phyloP scores from a whole-genome alignment of 1,140 invertebrate genomes.

The Leptinotarsa undecemlineata region DNA sequence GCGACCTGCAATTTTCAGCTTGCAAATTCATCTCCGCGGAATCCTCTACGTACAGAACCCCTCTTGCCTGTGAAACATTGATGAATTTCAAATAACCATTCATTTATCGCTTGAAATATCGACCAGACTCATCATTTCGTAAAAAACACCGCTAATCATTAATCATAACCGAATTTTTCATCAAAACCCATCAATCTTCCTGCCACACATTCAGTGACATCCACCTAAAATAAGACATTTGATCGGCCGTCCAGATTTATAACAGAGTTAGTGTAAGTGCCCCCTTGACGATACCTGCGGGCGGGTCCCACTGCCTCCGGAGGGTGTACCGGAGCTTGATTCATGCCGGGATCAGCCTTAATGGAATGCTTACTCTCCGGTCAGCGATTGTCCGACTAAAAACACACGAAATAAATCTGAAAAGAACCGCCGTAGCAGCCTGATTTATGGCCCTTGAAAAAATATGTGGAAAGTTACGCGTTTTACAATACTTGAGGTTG shows the following conservation, averaged over 20 bases:
- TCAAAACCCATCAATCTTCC: background rate
- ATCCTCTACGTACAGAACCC: no score
- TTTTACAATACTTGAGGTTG: conserved; percentile 30
- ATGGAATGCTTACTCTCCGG: conserved; percentile 51
- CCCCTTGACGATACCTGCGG: conserved; percentile 50
- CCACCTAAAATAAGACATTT: conserved; percentile 39
- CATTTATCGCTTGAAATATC: no score
- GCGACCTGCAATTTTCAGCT: no score
- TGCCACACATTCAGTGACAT: conserved; percentile 13
- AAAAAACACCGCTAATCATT: no score
- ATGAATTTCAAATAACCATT: no score
- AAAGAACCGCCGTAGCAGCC: conserved; percentile 31
- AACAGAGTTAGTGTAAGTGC: conserved; percentile 47
- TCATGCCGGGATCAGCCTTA: conserved; percentile 50
- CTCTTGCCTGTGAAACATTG: no score
- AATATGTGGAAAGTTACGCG: conserved; percentile 34
- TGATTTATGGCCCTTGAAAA: conserved; percentile 39
- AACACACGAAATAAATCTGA: conserved; percentile 45
- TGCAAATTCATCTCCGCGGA: no score
- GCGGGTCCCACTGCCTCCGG: conserved; percentile 29
- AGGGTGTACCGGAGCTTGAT: conserved; percentile 48
- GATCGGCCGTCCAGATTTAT: conserved; percentile 44
- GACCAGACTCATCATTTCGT: no score
- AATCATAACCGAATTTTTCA: no score
- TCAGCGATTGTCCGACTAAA: conserved; percentile 49